Evolutionary conservation across 2,113 vertebrate genomes (phyloP).

Genomic region (Lepus americanus): DNA sequence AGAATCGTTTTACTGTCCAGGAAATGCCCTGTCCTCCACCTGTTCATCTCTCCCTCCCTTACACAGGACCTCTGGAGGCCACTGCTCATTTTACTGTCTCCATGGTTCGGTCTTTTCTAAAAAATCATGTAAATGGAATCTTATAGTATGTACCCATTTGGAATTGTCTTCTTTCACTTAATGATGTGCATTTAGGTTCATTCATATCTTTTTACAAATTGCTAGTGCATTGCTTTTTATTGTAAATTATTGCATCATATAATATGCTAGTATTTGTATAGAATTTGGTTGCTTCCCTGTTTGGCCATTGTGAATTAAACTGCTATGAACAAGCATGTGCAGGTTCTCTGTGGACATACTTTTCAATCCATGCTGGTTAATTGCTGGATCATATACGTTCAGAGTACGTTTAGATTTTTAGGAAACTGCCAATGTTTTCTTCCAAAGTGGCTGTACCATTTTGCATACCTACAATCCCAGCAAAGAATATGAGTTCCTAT

Average conservation of each 20-base stretch:
- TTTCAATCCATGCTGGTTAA: background rate
- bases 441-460: background rate
- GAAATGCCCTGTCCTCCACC: rapidly evolving
- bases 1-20: background rate
- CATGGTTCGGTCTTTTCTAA: background rate
- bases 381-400: background rate
- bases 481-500: background rate
- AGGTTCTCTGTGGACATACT: background rate
- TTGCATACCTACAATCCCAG: background rate
- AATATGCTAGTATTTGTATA: background rate
- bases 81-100: background rate
- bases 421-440: background rate
- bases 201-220: background rate
- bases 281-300: background rate
- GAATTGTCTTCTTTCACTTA: background rate
- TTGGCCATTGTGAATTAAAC: background rate
- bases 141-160: background rate
- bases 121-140: background rate
- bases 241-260: background rate
- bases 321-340: background rate
- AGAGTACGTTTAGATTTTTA: background rate
- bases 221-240: background rate
- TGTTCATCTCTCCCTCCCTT: rapidly evolving
- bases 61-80: no score
- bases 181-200: background rate